These are phyloP conservation scores for Parthenolecanium corni DNA, from an alignment of 2,888 invertebrate species.

Conservation along the genomic window DNA sequence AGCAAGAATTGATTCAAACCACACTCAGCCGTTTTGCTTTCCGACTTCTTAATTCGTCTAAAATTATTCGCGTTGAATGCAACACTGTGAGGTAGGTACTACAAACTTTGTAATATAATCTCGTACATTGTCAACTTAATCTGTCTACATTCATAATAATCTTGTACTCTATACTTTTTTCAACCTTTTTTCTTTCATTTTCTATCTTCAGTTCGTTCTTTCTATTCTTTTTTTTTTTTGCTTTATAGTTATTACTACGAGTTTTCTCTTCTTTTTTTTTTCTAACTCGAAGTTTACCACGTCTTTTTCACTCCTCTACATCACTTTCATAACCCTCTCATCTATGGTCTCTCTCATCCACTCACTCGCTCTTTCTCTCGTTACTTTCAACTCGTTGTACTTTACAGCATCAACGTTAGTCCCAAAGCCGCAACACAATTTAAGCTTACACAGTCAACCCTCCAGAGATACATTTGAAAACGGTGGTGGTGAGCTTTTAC, in stretches of 20 bases:
- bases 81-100: conserved; percentile 11
- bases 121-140: conserved; percentile 22
- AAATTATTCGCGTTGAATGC: background rate
- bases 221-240: conserved; percentile 1
- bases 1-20: too few species aligned
- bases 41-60: too few species aligned
- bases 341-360: too few species aligned
- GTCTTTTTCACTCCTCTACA: conserved; percentile 8
- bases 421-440: conserved; percentile 27
- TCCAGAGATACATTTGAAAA: conserved; percentile 25
- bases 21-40: too few species aligned
- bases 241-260: conserved; percentile 14
- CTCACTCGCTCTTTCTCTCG: background rate
- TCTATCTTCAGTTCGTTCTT: background rate
- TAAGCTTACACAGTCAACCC: conserved; percentile 26
- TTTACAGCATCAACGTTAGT: conserved; percentile 17
- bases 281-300: conserved; percentile 17
- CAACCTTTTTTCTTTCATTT: background rate
- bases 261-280: conserved; percentile 15
- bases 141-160: conserved; percentile 26
- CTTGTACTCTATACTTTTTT: conserved; percentile 9
- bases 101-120: conserved; percentile 14
- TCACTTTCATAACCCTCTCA: background rate
- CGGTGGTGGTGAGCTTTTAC: conserved; percentile 26
- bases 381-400: background rate